Conservation (phyloP, 2,113 vertebrate genomes). For the cat (Felis catus) region DNA sequence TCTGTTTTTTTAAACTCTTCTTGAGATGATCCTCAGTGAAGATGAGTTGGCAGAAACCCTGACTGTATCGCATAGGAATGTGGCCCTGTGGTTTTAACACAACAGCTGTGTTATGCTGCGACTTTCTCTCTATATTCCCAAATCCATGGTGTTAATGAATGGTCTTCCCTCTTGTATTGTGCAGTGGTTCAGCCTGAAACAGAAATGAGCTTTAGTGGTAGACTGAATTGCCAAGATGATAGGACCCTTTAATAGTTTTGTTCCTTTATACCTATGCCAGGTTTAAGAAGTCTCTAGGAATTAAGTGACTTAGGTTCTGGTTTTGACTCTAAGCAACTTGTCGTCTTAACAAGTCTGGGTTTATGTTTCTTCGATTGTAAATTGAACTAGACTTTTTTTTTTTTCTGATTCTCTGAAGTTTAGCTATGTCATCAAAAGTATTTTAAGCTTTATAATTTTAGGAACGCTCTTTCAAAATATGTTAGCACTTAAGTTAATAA, state of each 20-base stretch:
- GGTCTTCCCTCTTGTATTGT: not conserved
- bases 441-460: slow-evolving; percentile 33
- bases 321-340: not conserved
- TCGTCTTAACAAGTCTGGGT: not conserved
- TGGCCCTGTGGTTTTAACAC: not conserved
- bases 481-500: not conserved
- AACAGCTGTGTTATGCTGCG: not conserved
- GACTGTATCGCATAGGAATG: not conserved
- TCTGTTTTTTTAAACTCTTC: not conserved
- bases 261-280: not conserved
- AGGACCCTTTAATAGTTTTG: not conserved
- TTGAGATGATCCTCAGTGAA: not conserved
- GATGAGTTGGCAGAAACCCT: not conserved
- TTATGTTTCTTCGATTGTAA: not conserved
- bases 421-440: not conserved
- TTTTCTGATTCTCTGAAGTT: not conserved
- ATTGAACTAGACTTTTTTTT: not conserved
- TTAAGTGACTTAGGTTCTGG: not conserved
- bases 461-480: not conserved
- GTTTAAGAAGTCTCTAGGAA: not conserved
- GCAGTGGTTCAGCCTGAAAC: not conserved
- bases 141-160: not conserved
- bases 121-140: not conserved
- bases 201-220: not conserved
- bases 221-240: not conserved